Evolutionary conservation across 1,140 invertebrate genomes (phyloP), one percentile per base, ranked within the genome.

Genomic region (Camponotus pennsylvanicus): DNA sequence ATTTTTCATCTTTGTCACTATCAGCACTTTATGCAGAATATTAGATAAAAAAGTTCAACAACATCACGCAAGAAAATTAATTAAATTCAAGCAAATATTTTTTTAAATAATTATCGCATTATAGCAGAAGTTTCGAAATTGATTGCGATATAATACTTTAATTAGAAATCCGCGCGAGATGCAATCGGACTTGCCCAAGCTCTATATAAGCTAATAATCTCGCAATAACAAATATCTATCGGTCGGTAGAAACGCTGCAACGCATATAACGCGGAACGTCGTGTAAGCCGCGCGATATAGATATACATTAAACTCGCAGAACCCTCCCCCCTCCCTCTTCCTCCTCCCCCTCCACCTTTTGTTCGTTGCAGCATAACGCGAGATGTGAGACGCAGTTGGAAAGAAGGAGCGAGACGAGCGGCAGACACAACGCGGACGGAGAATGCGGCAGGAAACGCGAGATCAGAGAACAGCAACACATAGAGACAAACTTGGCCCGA

Each of bases 281-380:
- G 37, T 15, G 32, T 79, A 79, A 79, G 76, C 61, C 76, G 42
- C 9, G 27, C 42, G 45, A 49, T 49, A 79, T 79, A 79, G 77
- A 79, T 64, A 52, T 52, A 79, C 77, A 66, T 80, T 80, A 80
- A 52, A 69, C 77, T 80, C 77, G 34, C 45, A 57, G 64, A 70
- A 49, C 57, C 49, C 18, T 61, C 37, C 34, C 34, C 42, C 34
- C n/a, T 15, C 7, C 37, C 32, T 8, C 70, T 5, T 15, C n/a
- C 13, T n/a, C n/a, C n/a, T n/a, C 11, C 21, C 15, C 27, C 5
- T 0, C 11, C 9, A 15, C 6, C 40, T 32, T 34, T n/a, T 69
- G 63, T 40, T 70, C 64, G 21, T 70, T 40, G 34, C n/a, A 34
- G 77, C 40, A 66, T 80, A 80, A 80, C 77, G 42, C 77, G 77